phyloP scores from a whole-genome alignment of 2,888 invertebrate genomes.

The Oscheius onirici region DNA sequence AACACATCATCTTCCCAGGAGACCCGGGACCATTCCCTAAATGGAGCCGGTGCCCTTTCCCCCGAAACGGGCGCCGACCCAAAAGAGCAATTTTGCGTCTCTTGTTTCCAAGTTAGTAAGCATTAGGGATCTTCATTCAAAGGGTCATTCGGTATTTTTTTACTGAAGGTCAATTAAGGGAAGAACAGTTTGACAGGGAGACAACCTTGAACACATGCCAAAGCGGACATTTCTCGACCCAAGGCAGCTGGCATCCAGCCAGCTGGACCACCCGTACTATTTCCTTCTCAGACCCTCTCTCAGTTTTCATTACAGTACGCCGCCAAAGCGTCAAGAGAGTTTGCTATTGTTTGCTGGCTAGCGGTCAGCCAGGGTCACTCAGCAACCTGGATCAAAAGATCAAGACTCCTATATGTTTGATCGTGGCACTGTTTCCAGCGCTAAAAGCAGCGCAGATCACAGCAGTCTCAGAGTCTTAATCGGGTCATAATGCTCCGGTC shows the following conservation, averaged over 20 bases:
- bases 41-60: too few species aligned
- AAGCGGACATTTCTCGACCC: conserved; percentile 24
- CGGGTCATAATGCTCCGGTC: conserved; percentile 15
- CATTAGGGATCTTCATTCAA: conserved; percentile 12
- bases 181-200: conserved; percentile 27
- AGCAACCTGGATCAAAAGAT: neutral
- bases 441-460: too few species aligned
- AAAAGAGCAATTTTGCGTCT: neutral
- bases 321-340: neutral
- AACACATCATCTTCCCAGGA: conserved; percentile 17
- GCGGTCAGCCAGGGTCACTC: neutral
- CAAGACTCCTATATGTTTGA: too few species aligned
- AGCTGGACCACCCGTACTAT: conserved; percentile 27
- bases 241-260: conserved; percentile 23
- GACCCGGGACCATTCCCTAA: conserved; percentile 15
- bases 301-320: neutral
- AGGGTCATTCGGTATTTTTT: conserved; percentile 4
- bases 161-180: conserved; percentile 30
- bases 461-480: neutral
- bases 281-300: neutral
- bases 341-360: neutral
- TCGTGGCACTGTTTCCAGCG: too few species aligned
- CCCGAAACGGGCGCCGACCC: too few species aligned
- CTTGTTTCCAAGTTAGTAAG: neutral
- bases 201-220: conserved; percentile 31